phyloP scores from a whole-genome alignment of 2,113 vertebrate species.

The Peromyscus californicus region DNA sequence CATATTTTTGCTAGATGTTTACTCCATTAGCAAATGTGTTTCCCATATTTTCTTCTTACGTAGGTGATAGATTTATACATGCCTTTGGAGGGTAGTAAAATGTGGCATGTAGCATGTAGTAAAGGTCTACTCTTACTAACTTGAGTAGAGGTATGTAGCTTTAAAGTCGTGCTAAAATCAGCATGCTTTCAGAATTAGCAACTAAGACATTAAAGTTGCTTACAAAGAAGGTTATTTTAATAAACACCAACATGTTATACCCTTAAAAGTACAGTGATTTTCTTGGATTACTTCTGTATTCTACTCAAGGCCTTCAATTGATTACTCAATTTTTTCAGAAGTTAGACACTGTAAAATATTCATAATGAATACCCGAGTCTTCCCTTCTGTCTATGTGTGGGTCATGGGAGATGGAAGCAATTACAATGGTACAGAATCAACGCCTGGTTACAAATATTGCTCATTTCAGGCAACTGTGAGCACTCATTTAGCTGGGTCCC shows the following conservation, averaged over 20 bases:
- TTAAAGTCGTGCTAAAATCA: constrained; percentile 35
- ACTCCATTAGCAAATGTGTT: background rate
- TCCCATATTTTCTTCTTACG: background rate
- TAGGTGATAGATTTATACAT: background rate
- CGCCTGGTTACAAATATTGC: background rate
- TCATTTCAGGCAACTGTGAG: background rate
- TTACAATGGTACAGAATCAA: background rate
- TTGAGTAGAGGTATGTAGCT: background rate
- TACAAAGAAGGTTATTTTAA: constrained; percentile 25
- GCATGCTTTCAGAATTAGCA: background rate
- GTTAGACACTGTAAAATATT: background rate
- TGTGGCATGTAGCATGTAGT: background rate
- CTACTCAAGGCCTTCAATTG: constrained; percentile 12
- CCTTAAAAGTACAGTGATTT: background rate
- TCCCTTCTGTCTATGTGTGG: background rate
- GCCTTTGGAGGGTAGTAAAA: background rate
- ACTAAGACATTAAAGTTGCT: background rate
- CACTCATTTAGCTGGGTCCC: background rate
- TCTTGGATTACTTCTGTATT: background rate
- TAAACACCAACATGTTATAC: background rate
- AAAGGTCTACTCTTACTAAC: background rate
- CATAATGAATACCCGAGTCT: background rate
- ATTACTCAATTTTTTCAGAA: constrained; percentile 39
- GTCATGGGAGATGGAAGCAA: background rate
- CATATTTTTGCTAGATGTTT: background rate